Percentiles rank a stretch among this genome's conserved stretches.
These are phyloP conservation scores for Conomelus anceps DNA, from an alignment of 2,888 invertebrate species.

Conservation along the genomic window DNA sequence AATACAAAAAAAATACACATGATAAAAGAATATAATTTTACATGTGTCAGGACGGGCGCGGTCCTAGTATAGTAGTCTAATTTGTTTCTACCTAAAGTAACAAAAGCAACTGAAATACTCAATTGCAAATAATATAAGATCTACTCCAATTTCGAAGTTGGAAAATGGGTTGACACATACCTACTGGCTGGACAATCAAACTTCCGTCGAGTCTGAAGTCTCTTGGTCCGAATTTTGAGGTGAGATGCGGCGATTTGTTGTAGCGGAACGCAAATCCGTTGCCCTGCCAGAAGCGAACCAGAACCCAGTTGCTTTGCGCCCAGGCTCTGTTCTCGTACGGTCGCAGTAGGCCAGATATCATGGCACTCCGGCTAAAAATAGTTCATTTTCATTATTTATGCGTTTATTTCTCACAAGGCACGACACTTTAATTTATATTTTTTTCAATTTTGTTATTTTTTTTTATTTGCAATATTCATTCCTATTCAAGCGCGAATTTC, in stretches of 20 bases:
- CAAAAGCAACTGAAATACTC: too few relatives aligned
- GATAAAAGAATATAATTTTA: too few relatives aligned
- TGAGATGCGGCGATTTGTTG: slow-evolving; percentile 48
- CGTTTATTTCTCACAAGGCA: not conserved
- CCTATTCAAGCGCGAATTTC: too few relatives aligned
- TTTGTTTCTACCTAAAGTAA: too few relatives aligned
- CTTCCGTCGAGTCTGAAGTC: slow-evolving; percentile 45
- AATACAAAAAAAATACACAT: too few relatives aligned
- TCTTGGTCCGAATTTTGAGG: slow-evolving; percentile 43
- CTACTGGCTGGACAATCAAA: slow-evolving; percentile 41
- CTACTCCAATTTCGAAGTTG: not conserved
- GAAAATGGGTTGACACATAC: slow-evolving; percentile 39
- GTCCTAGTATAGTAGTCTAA: too few relatives aligned
- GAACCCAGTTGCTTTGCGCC: slow-evolving; percentile 81
- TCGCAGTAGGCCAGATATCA: slow-evolving; percentile 62
- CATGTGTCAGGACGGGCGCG: too few relatives aligned
- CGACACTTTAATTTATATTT: too few relatives aligned
- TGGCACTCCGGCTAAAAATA: slow-evolving; percentile 48
- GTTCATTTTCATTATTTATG: too few relatives aligned
- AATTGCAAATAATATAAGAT: too few relatives aligned
- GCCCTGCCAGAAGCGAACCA: slow-evolving; percentile 78
- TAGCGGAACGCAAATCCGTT: slow-evolving; percentile 71
- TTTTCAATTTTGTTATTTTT: too few relatives aligned
- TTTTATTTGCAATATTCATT: too few relatives aligned
- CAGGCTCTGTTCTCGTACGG: slow-evolving; percentile 76